phyloP scores from a whole-genome alignment of 2,113 vertebrate species.

The Lampris megalopsis region DNA sequence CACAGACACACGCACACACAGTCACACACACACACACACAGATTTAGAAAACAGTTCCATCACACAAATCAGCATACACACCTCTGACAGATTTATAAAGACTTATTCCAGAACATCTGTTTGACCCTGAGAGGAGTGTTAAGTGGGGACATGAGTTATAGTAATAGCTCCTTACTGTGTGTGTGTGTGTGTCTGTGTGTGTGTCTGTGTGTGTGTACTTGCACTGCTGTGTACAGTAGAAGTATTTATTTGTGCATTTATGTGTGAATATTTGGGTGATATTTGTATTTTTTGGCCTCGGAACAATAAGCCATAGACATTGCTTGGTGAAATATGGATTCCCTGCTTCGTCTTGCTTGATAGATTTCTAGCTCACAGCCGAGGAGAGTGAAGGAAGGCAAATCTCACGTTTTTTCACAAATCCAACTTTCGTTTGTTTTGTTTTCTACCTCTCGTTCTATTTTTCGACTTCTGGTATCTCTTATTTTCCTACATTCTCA shows the following conservation, averaged over 20 bases:
- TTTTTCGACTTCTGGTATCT: too few species aligned
- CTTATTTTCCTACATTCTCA: too few species aligned
- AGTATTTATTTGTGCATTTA: neutral
- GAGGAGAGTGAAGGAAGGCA: too few species aligned
- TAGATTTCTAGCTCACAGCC: too few species aligned
- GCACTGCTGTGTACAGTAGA: neutral
- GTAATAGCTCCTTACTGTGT: conserved; percentile 9
- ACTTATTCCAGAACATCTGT: conserved; percentile 50
- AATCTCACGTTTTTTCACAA: too few species aligned
- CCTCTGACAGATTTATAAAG: conserved; percentile 45
- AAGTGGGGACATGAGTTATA: conserved; percentile 39
- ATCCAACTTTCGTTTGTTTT: too few species aligned
- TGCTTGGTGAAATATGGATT: neutral
- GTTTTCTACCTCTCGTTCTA: too few species aligned
- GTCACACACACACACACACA: conserved; percentile 7
- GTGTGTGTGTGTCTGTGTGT: too few species aligned
- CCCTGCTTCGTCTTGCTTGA: too few species aligned
- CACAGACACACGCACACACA: conserved; percentile 16
- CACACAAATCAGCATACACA: neutral
- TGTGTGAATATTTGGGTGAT: neutral
- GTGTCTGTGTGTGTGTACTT: conserved; percentile 7
- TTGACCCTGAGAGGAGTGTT: conserved; percentile 43
- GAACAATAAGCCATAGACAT: neutral
- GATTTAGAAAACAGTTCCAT: conserved; percentile 7
- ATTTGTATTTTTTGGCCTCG: neutral